A percentile compares a stretch with the other conserved stretches of the same genome.
These are phyloP conservation scores for Dryas iulia DNA, from an alignment of 1,140 invertebrate species.

Conservation along the genomic window DNA sequence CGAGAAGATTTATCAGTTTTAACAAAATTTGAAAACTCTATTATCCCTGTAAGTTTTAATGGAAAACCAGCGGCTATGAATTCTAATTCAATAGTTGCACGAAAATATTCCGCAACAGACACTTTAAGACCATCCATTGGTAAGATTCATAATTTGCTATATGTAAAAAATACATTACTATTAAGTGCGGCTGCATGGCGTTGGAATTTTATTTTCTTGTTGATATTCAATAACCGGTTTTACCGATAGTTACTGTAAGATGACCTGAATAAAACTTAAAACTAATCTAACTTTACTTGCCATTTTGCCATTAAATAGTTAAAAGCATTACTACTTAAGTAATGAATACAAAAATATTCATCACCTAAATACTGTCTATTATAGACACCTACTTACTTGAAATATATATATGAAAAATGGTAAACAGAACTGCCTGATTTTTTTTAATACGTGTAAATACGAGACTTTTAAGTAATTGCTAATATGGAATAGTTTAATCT, in stretches of 20 bases:
- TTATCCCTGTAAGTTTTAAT: constrained; percentile 38
- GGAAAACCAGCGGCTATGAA: constrained; percentile 24
- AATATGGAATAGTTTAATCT: no score
- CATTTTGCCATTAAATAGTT: background rate
- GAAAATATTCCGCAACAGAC: constrained; percentile 37
- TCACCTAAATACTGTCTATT: no score
- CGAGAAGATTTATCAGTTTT: constrained; percentile 44
- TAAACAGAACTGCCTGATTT: no score
- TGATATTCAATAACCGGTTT: background rate
- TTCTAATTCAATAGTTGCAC: constrained; percentile 29
- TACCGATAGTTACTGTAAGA: background rate
- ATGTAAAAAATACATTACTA: background rate
- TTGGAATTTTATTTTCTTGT: background rate
- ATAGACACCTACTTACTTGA: no score
- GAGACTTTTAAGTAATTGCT: no score
- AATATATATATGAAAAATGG: no score
- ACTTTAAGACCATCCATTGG: constrained; percentile 21
- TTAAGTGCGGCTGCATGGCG: background rate
- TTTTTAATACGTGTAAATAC: no score
- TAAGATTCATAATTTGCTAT: constrained; percentile 10
- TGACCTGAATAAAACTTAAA: background rate
- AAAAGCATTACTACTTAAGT: background rate
- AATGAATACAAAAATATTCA: no score
- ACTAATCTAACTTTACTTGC: background rate
- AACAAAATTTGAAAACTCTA: constrained; percentile 18